phyloP scores from a whole-genome alignment of 1,140 invertebrate genomes.

The Gyrodactylus salaris region DNA sequence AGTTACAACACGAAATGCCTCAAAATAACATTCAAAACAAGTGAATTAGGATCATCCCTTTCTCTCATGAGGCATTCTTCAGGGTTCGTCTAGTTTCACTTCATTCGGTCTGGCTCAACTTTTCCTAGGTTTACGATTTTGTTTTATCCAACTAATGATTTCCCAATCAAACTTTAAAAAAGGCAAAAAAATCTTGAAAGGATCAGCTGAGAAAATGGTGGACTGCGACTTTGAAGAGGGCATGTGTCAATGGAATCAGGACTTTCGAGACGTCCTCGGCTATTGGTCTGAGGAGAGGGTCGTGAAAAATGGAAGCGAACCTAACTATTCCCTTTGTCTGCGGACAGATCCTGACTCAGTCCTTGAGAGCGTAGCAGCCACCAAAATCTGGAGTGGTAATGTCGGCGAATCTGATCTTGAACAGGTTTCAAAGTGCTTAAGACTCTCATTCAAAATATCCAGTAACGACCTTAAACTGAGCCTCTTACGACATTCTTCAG shows the following conservation, averaged over 20 bases:
- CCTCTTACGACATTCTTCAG: neutral
- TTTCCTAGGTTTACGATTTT: too few relatives aligned
- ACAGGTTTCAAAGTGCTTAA: neutral
- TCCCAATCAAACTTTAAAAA: neutral
- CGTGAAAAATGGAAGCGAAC: neutral
- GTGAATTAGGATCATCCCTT: neutral
- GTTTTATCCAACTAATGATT: too few relatives aligned
- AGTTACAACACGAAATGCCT: neutral
- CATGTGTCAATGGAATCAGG: neutral
- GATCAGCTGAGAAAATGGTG: neutral
- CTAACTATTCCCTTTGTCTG: neutral
- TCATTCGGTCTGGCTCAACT: too few relatives aligned
- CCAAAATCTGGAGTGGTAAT: neutral
- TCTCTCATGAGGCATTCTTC: neutral
- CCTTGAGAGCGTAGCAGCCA: neutral
- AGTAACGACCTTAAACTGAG: neutral
- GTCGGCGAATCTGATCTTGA: neutral
- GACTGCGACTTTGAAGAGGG: neutral
- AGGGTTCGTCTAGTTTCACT: neutral
- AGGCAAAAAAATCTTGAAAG: neutral
- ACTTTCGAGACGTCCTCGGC: neutral
- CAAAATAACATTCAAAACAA: neutral
- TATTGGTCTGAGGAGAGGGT: neutral
- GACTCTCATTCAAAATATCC: neutral
- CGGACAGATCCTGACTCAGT: neutral